Percentiles rank a stretch among this genome's conserved stretches.
Conservation (phyloP, 2,888 invertebrate genomes). For the Bugula neritina region DNA sequence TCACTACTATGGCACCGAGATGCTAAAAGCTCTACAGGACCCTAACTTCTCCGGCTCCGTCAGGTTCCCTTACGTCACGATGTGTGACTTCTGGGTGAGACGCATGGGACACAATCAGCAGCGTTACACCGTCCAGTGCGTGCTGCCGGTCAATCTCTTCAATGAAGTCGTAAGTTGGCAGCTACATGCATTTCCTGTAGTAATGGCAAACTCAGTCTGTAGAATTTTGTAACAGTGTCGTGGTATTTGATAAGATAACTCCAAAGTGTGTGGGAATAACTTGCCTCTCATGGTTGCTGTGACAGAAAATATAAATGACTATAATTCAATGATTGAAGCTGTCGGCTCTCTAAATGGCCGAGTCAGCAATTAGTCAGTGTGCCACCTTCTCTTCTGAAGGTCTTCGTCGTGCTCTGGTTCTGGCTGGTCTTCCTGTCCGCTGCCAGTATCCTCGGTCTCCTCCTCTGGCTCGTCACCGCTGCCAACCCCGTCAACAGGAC, state of each 20-base stretch:
- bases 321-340: no score
- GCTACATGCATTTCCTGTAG: no score
- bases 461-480: conserved; percentile 20
- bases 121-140: conserved; percentile 34
- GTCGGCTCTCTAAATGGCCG: no score
- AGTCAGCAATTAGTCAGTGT: no score
- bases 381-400: no score
- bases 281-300: no score
- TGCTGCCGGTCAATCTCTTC: conserved; percentile 34
- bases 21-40: neutral
- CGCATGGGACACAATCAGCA: conserved; percentile 46
- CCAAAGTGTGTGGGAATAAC: no score
- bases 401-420: conserved; percentile 26
- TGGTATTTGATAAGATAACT: no score
- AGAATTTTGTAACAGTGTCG: no score
- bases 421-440: conserved; percentile 27
- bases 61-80: conserved; percentile 49
- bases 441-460: conserved; percentile 15
- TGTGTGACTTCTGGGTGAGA: conserved; percentile 51
- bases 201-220: no score
- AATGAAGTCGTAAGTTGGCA: conserved; percentile 47
- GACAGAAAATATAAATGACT: no score
- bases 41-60: conserved; percentile 43
- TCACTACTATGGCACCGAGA: conserved; percentile 4
- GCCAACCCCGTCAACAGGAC: conserved; percentile 21